A percentile compares a stretch with the other conserved stretches of the same genome.
These are phyloP conservation scores for Sipha flava DNA, from an alignment of 1,140 invertebrate genomes.

Conservation along the genomic window DNA sequence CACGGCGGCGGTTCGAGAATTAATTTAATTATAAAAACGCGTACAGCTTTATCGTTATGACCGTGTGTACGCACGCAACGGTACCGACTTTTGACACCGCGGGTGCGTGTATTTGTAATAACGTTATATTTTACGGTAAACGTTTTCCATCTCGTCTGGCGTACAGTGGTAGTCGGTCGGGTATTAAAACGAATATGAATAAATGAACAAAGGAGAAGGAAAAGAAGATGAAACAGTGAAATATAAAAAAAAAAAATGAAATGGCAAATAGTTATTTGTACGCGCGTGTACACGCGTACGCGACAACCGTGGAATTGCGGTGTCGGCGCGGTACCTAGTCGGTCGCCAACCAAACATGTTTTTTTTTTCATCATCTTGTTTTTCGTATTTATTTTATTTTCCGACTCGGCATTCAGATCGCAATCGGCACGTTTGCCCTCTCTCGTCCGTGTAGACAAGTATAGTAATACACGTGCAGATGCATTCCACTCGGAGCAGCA, in stretches of 20 bases:
- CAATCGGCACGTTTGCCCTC: neutral
- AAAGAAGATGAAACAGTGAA: neutral
- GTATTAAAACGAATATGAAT: no score
- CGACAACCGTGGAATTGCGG: no score
- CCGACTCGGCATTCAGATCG: neutral
- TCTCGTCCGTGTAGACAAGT: neutral
- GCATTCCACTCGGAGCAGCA: no score
- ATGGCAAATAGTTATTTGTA: neutral
- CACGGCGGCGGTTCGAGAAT: neutral
- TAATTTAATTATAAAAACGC: neutral
- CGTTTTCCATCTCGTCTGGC: no score
- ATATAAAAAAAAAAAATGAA: neutral
- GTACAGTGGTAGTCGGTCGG: no score
- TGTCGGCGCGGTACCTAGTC: no score
- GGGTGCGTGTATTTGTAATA: no score
- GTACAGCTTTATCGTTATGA: no score
- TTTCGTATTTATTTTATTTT: neutral
- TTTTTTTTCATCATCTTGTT: neutral
- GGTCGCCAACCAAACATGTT: neutral
- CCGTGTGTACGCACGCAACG: no score
- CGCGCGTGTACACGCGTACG: no score
- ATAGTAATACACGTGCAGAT: neutral
- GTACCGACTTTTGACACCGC: no score
- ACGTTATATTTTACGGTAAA: no score
- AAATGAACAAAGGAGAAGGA: neutral